Percentiles rank a stretch among this genome's conserved stretches.
Conservation (phyloP, 2,113 vertebrate genomes). For the Ctenodactylus gundi region DNA sequence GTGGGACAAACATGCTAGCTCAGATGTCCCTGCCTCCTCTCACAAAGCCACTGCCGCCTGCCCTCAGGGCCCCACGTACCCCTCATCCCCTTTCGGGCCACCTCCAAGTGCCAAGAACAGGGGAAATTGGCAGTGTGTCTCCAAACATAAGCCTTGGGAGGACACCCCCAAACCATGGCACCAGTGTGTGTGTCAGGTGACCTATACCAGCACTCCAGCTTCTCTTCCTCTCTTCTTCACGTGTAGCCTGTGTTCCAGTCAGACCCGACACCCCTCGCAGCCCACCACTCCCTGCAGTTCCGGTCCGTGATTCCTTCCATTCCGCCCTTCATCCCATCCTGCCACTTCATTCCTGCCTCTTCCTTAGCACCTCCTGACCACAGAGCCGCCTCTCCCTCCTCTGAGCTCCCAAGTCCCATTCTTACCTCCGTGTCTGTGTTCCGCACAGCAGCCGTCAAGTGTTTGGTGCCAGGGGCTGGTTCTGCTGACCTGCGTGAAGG, state of each 20-base stretch:
- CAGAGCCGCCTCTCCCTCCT: background rate
- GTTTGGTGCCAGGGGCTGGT: too few species aligned
- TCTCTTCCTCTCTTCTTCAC: background rate
- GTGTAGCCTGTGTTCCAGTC: rapidly evolving
- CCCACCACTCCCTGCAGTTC: rapidly evolving
- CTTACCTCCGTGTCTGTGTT: too few species aligned
- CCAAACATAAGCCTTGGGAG: background rate
- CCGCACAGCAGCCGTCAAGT: too few species aligned
- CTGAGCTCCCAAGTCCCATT: background rate
- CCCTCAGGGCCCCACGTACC: background rate
- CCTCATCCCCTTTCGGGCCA: background rate
- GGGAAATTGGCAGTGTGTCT: background rate
- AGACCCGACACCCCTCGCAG: rapidly evolving
- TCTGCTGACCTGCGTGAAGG: too few species aligned
- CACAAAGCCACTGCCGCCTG: background rate
- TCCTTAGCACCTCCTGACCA: background rate
- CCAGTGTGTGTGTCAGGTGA: background rate
- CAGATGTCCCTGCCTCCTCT: too few species aligned
- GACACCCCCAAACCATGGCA: background rate
- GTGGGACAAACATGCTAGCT: too few species aligned
- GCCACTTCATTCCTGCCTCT: background rate
- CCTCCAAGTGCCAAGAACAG: background rate
- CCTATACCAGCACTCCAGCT: background rate
- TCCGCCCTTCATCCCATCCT: background rate
- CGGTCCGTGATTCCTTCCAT: rapidly evolving